Percentiles rank a stretch among this genome's conserved stretches.
phyloP scores from a whole-genome alignment of 2,797 vertebrate species.

The Myotis findleyi region DNA sequence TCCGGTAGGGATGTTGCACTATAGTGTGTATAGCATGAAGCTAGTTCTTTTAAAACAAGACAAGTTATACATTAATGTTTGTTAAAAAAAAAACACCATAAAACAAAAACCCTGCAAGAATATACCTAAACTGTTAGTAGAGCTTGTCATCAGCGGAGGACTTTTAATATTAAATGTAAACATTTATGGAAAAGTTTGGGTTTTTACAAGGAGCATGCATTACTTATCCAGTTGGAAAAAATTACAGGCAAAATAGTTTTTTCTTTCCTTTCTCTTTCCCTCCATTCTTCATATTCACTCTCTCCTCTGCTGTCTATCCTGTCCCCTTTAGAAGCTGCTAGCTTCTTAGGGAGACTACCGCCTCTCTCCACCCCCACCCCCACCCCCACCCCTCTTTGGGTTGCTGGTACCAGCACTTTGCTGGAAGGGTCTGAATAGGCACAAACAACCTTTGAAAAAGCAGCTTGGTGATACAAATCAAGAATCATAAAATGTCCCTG shows the following conservation, averaged over 20 bases:
- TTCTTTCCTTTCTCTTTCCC: not conserved
- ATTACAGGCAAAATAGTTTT: not conserved
- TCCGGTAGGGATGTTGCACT: slow-evolving; percentile 12
- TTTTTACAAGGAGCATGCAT: not conserved
- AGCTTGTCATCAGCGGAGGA: not conserved
- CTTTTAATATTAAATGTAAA: slow-evolving; percentile 1
- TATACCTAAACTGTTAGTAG: not conserved
- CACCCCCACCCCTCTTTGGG: not conserved
- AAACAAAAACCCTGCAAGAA: not conserved
- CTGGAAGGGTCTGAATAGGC: slow-evolving; percentile 1
- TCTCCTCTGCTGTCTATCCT: not conserved
- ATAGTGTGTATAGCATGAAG: not conserved
- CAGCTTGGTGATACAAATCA: slow-evolving; percentile 54
- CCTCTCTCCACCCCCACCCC: too few relatives aligned
- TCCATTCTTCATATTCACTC: not conserved
- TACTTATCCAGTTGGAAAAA: slow-evolving; percentile 4
- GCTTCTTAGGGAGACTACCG: not conserved
- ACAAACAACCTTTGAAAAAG: slow-evolving; percentile 42
- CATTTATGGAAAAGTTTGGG: not conserved
- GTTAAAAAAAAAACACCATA: not conserved
- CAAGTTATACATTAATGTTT: not conserved
- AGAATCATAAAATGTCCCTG: slow-evolving; percentile 51
- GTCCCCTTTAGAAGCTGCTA: not conserved
- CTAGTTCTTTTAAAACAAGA: slow-evolving; percentile 48
- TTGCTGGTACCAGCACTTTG: not conserved